Evolutionary conservation across 2,113 vertebrate species (phyloP).

Genomic region (Gambusia affinis): DNA sequence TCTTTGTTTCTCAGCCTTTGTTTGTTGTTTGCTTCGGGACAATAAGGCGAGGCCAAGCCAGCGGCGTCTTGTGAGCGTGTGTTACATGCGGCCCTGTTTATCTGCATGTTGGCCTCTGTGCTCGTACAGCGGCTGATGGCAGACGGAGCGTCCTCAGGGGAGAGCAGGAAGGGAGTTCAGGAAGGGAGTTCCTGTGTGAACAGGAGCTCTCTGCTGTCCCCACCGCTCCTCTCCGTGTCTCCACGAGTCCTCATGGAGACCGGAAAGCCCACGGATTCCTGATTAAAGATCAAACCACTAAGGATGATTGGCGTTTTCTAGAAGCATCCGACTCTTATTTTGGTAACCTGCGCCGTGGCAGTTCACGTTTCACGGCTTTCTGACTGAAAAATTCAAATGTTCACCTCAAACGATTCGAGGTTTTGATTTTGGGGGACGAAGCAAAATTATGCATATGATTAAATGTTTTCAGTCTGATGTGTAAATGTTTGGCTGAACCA

Average conservation of each 20-base stretch:
- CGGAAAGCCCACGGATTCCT: constrained; percentile 14
- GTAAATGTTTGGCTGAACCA: not conserved
- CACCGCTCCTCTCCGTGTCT: constrained; percentile 39
- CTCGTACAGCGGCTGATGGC: constrained; percentile 39
- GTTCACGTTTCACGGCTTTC: not conserved
- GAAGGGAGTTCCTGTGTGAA: constrained; percentile 76
- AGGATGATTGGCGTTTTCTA: too few relatives aligned
- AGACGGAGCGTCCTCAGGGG: constrained; percentile 35
- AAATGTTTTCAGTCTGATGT: not conserved
- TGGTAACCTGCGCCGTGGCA: too few relatives aligned
- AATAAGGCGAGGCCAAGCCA: not conserved
- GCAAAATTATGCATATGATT: not conserved
- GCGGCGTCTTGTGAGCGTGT: not conserved
- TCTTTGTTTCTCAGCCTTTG: constrained; percentile 26
- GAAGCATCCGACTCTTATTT: too few relatives aligned
- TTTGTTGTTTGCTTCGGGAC: constrained; percentile 45
- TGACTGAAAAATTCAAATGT: not conserved
- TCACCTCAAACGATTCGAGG: not conserved
- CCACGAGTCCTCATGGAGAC: not conserved
- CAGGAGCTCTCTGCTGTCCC: constrained; percentile 53
- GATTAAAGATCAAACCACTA: constrained; percentile 4
- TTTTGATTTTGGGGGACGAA: not conserved
- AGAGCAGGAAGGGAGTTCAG: constrained; percentile 60
- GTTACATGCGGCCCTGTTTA: constrained; percentile 7
- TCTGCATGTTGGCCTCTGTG: constrained; percentile 13